Evolutionary conservation across 2,888 invertebrate genomes (phyloP), one percentile per base, ranked within the genome.

Genomic region (Pachycephus smyrnensis): DNA sequence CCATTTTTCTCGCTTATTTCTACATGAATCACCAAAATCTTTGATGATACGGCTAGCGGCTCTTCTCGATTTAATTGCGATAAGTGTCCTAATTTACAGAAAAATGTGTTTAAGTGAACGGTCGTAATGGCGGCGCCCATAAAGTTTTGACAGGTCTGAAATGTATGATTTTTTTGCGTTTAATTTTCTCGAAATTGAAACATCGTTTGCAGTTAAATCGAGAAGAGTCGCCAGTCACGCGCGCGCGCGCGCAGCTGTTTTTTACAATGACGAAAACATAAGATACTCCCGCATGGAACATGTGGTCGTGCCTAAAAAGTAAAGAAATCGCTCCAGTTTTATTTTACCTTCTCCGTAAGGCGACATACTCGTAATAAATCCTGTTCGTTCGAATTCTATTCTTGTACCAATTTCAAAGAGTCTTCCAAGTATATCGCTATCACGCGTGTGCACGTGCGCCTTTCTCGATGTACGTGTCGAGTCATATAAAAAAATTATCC

Each of bases 311-410:
- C 55, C 6, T 23, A 55, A 55, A 23, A 55, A 55, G 9, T 55
- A 55, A 55, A 23, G 35, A 55, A 55, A 23, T 55, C 55, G 23
- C 55, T 55, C 55, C 23, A 40, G 15, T 55, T 23, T 55, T 23
- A 55, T 55, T 55, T 55, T 15, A 55, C 2, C 23, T 15, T 55
- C 55, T 55, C 55, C 55, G 55, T 55, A 55, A 55, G 55, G 55
- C 71, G 15, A 71, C 15, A 71, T 71, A 31, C 32, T 32, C 71
- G 12, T 71, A 71, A 31, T 71, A 31, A 69, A 71, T 71, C 31
- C 71, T 80, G 81, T 84, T 83, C 83, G 85, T 84, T 85, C 86
- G 86, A 85, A 85, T 86, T 89, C 88, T 89, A 89, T 89, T 89
- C 89, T 89, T 89, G 83, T 89, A 89, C 86, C 84, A 88, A 88